Conservation (phyloP, 1,140 invertebrate genomes). For the Eubasilissa regina region DNA sequence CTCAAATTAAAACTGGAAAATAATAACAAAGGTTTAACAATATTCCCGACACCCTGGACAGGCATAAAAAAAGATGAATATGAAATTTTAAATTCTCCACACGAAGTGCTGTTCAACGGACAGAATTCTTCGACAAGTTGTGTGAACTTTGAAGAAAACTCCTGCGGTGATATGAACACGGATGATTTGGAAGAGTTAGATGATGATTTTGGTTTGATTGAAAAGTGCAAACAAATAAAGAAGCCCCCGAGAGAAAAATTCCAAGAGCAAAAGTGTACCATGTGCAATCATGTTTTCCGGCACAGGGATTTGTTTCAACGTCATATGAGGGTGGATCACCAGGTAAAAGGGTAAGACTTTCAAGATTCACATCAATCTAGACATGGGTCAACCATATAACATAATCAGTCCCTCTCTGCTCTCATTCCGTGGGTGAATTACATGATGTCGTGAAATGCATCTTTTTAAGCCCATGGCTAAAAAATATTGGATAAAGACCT, state of each 20-base stretch:
- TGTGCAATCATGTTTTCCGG: slow-evolving; percentile 37
- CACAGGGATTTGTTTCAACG: slow-evolving; percentile 33
- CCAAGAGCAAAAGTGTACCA: slow-evolving; percentile 21
- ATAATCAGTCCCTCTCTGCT: background rate
- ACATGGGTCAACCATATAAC: no score
- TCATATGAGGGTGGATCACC: slow-evolving; percentile 47
- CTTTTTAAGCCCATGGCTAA: background rate
- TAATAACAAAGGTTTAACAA: background rate
- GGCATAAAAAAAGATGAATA: background rate
- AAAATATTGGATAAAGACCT: no score
- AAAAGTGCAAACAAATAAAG: slow-evolving; percentile 13
- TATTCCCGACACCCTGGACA: background rate
- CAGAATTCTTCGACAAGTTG: background rate
- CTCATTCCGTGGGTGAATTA: background rate
- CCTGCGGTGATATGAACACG: background rate
- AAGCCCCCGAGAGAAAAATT: background rate
- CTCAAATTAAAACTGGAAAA: background rate
- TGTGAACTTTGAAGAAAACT: slow-evolving; percentile 8
- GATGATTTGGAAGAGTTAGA: slow-evolving; percentile 8
- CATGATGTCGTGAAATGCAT: background rate
- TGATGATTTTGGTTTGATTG: background rate
- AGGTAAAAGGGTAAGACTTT: slow-evolving; percentile 16
- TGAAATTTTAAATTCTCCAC: background rate
- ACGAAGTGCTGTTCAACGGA: background rate
- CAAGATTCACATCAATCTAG: background rate